phyloP scores from a whole-genome alignment of 2,113 vertebrate species.

The Proteles cristata region DNA sequence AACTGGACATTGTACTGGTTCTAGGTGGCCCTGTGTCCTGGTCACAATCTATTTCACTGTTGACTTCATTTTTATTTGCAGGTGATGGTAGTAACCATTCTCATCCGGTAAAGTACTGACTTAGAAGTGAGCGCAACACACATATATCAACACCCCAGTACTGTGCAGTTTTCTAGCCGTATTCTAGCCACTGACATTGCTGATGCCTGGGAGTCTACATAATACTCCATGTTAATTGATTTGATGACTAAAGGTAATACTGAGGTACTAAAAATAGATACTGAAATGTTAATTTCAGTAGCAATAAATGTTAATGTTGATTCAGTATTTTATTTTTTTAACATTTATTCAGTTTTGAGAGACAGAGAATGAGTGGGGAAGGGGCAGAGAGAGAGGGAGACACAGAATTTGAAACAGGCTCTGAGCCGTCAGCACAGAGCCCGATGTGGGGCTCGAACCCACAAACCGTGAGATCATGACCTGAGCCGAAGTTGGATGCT shows the following conservation, averaged over 20 bases:
- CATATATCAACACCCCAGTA: background rate
- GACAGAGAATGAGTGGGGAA: too few relatives aligned
- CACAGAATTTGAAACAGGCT: too few relatives aligned
- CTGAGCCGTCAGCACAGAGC: too few relatives aligned
- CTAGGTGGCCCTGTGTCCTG: background rate
- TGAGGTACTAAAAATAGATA: background rate
- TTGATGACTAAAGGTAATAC: background rate
- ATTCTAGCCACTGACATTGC: background rate
- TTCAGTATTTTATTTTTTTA: background rate
- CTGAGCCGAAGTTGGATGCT: too few relatives aligned
- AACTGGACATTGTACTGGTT: background rate
- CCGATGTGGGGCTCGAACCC: too few relatives aligned
- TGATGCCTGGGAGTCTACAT: background rate
- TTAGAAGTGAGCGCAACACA: background rate
- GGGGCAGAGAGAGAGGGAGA: too few relatives aligned
- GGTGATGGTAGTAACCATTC: background rate
- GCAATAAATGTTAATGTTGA: background rate
- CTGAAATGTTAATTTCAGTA: background rate
- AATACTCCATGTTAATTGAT: background rate
- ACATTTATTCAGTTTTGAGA: too few relatives aligned
- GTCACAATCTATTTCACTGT: background rate
- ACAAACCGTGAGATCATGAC: too few relatives aligned
- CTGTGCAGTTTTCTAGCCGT: accelerated
- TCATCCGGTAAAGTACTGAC: background rate
- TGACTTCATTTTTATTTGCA: background rate